These are phyloP conservation scores for Antennarius maculatus DNA, from an alignment of 2,797 vertebrate species.

Conservation along the genomic window DNA sequence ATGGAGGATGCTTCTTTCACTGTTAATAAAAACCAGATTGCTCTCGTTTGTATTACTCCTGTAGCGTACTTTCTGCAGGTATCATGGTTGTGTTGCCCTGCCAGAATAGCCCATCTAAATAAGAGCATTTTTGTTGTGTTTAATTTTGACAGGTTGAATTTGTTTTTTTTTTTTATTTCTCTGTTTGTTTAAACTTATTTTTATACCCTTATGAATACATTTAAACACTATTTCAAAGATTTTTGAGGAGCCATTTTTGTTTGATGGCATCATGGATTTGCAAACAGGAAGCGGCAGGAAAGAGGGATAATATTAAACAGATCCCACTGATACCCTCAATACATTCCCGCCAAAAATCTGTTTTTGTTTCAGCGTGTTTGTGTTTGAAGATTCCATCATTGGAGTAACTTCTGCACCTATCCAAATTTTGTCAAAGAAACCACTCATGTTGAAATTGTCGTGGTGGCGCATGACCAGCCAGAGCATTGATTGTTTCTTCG, in stretches of 20 bases:
- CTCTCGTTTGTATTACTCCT: constrained; percentile 2
- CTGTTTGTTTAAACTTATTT: background rate
- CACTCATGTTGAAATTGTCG: background rate
- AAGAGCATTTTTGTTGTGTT: background rate
- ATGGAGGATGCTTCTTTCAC: constrained; percentile 17
- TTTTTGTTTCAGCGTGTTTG: background rate
- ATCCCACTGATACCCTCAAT: background rate
- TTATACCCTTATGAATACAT: background rate
- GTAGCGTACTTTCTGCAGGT: constrained; percentile 25
- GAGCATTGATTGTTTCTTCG: constrained; percentile 16
- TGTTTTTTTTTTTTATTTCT: background rate
- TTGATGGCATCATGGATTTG: background rate
- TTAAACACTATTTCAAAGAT: background rate
- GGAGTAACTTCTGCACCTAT: background rate
- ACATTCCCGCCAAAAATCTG: background rate
- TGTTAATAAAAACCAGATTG: constrained; percentile 24
- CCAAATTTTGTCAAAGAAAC: constrained; percentile 1
- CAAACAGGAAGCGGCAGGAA: background rate
- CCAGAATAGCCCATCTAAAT: background rate
- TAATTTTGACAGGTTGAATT: background rate
- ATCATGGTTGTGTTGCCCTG: background rate
- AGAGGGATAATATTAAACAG: background rate
- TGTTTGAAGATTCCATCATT: background rate
- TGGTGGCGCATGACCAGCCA: background rate
- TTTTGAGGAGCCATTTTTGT: background rate